These are phyloP conservation scores for Seira sanloemensis DNA, from an alignment of 2,888 invertebrate species.

Conservation along the genomic window DNA sequence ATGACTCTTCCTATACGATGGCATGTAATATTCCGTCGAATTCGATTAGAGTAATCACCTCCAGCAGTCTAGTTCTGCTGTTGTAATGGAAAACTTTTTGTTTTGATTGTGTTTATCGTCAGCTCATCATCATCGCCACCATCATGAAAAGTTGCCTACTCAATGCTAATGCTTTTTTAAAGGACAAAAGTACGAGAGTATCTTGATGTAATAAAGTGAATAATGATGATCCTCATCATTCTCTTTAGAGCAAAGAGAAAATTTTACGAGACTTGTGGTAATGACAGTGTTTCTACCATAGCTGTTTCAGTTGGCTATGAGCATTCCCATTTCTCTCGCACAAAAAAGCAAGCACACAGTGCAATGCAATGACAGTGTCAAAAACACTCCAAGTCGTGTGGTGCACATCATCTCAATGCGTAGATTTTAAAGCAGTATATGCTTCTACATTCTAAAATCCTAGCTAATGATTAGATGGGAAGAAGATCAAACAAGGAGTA, in stretches of 20 bases:
- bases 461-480: too few relatives aligned
- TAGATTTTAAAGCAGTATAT: background rate
- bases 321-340: too few relatives aligned
- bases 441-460: background rate
- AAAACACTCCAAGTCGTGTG: background rate
- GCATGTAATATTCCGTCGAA: background rate
- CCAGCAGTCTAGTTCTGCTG: background rate
- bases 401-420: background rate
- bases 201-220: background rate
- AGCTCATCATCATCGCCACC: background rate
- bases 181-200: background rate
- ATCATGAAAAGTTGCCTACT: background rate
- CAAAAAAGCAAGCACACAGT: too few relatives aligned
- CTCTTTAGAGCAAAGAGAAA: background rate
- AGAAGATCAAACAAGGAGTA: background rate
- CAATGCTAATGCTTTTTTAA: background rate
- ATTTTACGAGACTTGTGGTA: background rate
- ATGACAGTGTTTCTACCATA: too few relatives aligned
- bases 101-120: background rate
- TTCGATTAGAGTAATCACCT: background rate
- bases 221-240: background rate
- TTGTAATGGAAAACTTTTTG: background rate
- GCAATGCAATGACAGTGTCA: constrained; percentile 36
- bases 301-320: too few relatives aligned
- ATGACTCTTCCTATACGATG: background rate